Conservation (phyloP, 2,888 invertebrate genomes). For the Andrena flavipes region DNA sequence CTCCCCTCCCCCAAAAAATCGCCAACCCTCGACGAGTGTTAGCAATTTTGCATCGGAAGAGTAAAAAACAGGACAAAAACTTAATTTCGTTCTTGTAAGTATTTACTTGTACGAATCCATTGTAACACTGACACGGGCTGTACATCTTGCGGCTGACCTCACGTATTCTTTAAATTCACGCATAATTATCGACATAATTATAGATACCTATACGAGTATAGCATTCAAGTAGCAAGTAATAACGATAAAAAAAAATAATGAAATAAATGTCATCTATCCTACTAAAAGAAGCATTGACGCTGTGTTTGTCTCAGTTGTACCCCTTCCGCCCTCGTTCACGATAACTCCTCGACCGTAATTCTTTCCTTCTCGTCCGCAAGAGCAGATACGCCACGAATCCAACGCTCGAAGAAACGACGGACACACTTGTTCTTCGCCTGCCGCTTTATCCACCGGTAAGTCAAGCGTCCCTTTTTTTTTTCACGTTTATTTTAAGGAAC, state of each 20-base stretch:
- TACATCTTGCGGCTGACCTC: constrained; percentile 77
- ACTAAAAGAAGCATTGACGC: constrained; percentile 23
- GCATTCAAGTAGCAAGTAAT: constrained; percentile 82
- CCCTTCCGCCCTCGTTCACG: constrained; percentile 14
- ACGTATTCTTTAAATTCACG: constrained; percentile 83
- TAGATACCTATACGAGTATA: constrained; percentile 84
- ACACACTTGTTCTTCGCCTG: not conserved
- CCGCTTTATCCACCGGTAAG: not conserved
- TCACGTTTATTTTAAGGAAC: not conserved
- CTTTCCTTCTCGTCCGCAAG: not conserved
- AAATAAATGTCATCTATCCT: constrained; percentile 82
- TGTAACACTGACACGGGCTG: constrained; percentile 72
- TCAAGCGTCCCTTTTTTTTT: not conserved
- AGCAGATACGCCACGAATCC: not conserved
- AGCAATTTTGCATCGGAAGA: constrained; percentile 21
- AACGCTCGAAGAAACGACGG: not conserved
- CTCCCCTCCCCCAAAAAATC: not conserved
- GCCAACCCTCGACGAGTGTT: constrained; percentile 36
- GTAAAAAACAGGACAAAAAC: constrained; percentile 3
- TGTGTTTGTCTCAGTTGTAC: constrained; percentile 12
- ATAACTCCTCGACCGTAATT: not conserved
- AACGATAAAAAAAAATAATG: constrained; percentile 77
- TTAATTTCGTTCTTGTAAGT: constrained; percentile 64
- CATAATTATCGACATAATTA: constrained; percentile 85
- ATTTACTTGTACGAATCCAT: constrained; percentile 58